phyloP scores from a whole-genome alignment of 1,140 invertebrate species.

The Drosophila punjabiensis region DNA sequence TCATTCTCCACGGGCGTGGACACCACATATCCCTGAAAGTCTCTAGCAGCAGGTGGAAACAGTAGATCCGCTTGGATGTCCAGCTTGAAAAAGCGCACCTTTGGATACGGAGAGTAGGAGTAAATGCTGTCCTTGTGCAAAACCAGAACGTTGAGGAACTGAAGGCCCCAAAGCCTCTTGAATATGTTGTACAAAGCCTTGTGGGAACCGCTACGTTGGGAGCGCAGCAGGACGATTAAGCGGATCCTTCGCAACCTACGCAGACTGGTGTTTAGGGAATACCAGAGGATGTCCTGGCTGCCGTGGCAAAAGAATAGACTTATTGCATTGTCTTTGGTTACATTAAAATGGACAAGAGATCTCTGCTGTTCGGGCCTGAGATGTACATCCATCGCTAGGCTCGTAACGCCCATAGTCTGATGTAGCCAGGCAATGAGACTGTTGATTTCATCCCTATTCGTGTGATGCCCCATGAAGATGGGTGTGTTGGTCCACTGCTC shows the following conservation, averaged over 20 bases:
- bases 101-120: conserved; percentile 64
- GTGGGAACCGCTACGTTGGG: background rate
- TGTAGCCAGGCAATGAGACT: conserved; percentile 59
- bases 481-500: conserved; percentile 54
- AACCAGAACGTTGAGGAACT: conserved; percentile 61
- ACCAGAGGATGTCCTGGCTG: conserved; percentile 56
- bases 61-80: conserved; percentile 5
- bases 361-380: background rate
- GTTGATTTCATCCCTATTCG: background rate
- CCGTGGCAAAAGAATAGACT: conserved; percentile 56
- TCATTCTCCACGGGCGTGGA: conserved; percentile 76
- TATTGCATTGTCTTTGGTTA: conserved; percentile 51
- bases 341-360: conserved; percentile 24
- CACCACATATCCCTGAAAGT: conserved; percentile 63
- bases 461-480: conserved; percentile 43
- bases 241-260: conserved; percentile 47
- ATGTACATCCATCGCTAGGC: conserved; percentile 13
- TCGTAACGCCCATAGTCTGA: conserved; percentile 34
- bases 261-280: conserved; percentile 45
- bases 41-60: conserved; percentile 25
- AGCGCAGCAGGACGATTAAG: conserved; percentile 42
- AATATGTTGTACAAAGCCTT: conserved; percentile 44
- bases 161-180: conserved; percentile 51
- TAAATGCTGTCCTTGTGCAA: conserved; percentile 49
- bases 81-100: conserved; percentile 31